These are phyloP conservation scores for Hypena proboscidalis DNA, from an alignment of 2,888 invertebrate species.

Conservation along the genomic window DNA sequence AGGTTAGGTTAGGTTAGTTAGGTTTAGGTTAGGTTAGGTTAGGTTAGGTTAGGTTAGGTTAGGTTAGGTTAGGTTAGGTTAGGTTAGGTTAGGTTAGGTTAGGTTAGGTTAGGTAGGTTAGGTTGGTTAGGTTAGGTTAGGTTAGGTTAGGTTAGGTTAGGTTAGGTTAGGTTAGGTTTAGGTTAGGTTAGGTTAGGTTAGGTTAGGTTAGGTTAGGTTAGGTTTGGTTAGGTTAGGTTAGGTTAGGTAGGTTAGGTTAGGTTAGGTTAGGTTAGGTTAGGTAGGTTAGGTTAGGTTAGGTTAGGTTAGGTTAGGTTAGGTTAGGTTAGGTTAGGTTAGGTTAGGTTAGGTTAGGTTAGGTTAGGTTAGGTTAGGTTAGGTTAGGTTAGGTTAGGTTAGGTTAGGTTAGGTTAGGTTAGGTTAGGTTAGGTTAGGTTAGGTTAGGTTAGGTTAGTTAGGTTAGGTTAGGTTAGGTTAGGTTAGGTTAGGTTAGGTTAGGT, in stretches of 20 bases:
- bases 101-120: conserved; percentile 7
- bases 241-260: conserved; percentile 20
- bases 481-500: conserved; percentile 28
- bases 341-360: conserved; percentile 32
- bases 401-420: conserved; percentile 21
- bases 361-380: conserved; percentile 33
- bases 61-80: conserved; percentile 51
- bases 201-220: conserved; percentile 16
- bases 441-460: conserved; percentile 28
- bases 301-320: conserved; percentile 37
- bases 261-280: conserved; percentile 23
- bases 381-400: conserved; percentile 22
- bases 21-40: conserved; percentile 35
- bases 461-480: conserved; percentile 27
- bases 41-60: conserved; percentile 31
- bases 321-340: conserved; percentile 33
- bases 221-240: conserved; percentile 5
- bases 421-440: conserved; percentile 27
- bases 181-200: conserved; percentile 15
- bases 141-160: conserved; percentile 22
- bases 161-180: conserved; percentile 6
- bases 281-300: conserved; percentile 32
- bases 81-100: conserved; percentile 41
- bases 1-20: conserved; percentile 34
- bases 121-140: conserved; percentile 18